Conservation (phyloP, 1,140 invertebrate genomes). For the Cydia fagiglandana region DNA sequence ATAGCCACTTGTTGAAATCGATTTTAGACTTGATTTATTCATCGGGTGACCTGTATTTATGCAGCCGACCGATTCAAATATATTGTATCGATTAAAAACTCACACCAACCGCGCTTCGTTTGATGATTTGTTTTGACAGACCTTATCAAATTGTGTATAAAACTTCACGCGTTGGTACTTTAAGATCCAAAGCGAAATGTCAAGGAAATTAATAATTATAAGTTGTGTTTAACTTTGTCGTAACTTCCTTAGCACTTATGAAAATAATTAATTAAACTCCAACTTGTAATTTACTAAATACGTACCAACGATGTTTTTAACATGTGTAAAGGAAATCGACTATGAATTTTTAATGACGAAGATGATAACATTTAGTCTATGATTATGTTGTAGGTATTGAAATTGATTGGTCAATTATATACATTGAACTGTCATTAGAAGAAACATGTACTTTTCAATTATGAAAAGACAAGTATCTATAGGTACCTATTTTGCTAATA, state of each 20-base stretch:
- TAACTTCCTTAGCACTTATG: slow-evolving; percentile 23
- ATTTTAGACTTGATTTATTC: slow-evolving; percentile 76
- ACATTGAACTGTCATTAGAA: neutral
- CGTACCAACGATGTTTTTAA: slow-evolving; percentile 7
- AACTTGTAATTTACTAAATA: slow-evolving; percentile 28
- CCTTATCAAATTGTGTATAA: slow-evolving; percentile 19
- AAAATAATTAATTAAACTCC: slow-evolving; percentile 26
- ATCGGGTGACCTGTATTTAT: slow-evolving; percentile 73
- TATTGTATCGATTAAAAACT: slow-evolving; percentile 62
- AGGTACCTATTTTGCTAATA: no score
- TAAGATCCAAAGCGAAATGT: slow-evolving; percentile 48
- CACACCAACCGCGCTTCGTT: slow-evolving; percentile 40
- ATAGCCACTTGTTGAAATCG: slow-evolving; percentile 78
- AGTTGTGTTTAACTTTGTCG: slow-evolving; percentile 23
- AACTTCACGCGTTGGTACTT: slow-evolving; percentile 17
- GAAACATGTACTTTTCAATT: neutral
- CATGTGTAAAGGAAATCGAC: slow-evolving; percentile 28
- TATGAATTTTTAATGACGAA: neutral
- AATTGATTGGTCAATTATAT: slow-evolving; percentile 26
- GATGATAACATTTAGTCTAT: slow-evolving; percentile 6
- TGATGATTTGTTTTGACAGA: slow-evolving; percentile 48
- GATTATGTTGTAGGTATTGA: slow-evolving; percentile 14
- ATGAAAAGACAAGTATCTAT: no score
- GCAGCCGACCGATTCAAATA: slow-evolving; percentile 59
- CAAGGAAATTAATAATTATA: slow-evolving; percentile 44